Base-by-base conservation (phyloP, 23 tunicate species). In the Ciona savignyi region DNA sequence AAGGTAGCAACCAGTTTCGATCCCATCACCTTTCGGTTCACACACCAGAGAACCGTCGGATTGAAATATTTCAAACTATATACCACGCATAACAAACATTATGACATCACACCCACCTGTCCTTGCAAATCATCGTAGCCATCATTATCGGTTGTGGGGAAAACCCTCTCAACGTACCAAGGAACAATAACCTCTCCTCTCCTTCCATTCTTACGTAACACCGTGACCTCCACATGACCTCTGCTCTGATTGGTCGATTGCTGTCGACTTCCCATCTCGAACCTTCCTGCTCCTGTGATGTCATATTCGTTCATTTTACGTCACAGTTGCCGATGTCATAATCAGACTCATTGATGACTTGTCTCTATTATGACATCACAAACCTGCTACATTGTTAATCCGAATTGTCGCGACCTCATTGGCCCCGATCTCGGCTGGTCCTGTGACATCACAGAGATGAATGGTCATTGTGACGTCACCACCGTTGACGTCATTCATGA, bases 371-470 rank as follows among this genome's bases (percentile, higher is more conserved):
- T 34, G 34, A 29, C n/a, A n/a, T 2, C 11, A 34, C 75, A n/a
- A 33, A 91, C 97, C 97, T 70, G 97, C 80, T 3, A 91, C 75
- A 42, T 91, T 91, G 29, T 85, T 85, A 66, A 91, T 91, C 24
- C 77, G 42, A 27, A 91, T 78, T 0, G 86, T 80, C 0, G 91
- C 78, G 0, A 33, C 51, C 24, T 60, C 77, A 72, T 77, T 80
- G 9, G 77, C 85, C 1, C 91, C 86, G 62, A 91, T 30, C 33
- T 80, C 72, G 3, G 85, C 86, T 2, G 97, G 86, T 1, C 97
- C 97, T 9, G 32, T 34, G 2, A 91, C 74, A 19, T 74, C 75
- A 72, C 80, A 62, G 0, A 91, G 81, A 60, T 91, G 83, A 21
- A 81, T 70, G n/a, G 80, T 66, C 31, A 91, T 83, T 22, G 72